phyloP scores from a whole-genome alignment of 1,140 invertebrate genomes.

The Leguminivora glycinivorella region DNA sequence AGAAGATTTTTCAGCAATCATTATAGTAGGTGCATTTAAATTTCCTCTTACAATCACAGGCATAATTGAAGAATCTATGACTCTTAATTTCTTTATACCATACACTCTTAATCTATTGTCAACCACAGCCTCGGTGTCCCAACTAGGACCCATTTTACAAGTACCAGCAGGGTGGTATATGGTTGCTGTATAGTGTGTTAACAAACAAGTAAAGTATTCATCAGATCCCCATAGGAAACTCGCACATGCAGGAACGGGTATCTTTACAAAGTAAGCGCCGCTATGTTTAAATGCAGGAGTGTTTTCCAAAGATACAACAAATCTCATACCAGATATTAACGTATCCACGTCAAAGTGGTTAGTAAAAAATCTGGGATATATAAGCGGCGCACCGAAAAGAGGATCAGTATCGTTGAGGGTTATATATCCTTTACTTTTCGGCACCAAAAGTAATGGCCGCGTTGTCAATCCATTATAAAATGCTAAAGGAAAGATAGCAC shows the following conservation, averaged over 20 bases:
- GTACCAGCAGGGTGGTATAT: conserved; percentile 91
- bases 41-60: conserved; percentile 82
- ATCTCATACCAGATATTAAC: conserved; percentile 80
- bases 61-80: conserved; percentile 88
- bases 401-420: conserved; percentile 85
- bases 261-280: conserved; percentile 79
- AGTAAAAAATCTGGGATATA: conserved; percentile 89
- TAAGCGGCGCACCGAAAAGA: conserved; percentile 84
- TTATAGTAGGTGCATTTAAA: conserved; percentile 81
- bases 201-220: conserved; percentile 85
- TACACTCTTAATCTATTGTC: conserved; percentile 84
- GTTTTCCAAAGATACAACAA: conserved; percentile 78
- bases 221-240: conserved; percentile 81
- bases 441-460: conserved; percentile 82
- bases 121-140: conserved; percentile 85
- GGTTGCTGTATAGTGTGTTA: conserved; percentile 83
- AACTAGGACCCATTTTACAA: conserved; percentile 90
- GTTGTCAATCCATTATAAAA: conserved; percentile 75
- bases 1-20: conserved; percentile 82
- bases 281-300: conserved; percentile 81
- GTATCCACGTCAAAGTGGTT: conserved; percentile 82
- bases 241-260: conserved; percentile 82
- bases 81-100: conserved; percentile 84
- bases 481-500: conserved; percentile 72
- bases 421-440: conserved; percentile 86